These are phyloP conservation scores for Triplophysa rosa DNA, from an alignment of 2,113 vertebrate genomes.

Conservation along the genomic window DNA sequence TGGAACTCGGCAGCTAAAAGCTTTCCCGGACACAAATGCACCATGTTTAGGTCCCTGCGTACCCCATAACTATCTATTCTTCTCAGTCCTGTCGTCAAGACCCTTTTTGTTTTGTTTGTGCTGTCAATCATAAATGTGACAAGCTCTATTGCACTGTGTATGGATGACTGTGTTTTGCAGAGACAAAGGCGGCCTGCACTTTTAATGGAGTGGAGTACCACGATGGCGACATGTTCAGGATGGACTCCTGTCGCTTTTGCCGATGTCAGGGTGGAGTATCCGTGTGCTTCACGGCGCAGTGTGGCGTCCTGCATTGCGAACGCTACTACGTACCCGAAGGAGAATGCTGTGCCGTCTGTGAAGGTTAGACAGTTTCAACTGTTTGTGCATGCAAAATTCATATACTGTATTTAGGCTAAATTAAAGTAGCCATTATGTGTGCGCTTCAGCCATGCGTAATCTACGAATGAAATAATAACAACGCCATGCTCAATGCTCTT, in stretches of 20 bases:
- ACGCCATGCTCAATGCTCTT: too few relatives aligned
- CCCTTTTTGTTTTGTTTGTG: slow-evolving; percentile 13
- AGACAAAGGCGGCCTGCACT: slow-evolving; percentile 84
- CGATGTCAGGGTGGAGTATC: slow-evolving; percentile 87
- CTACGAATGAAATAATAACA: too few relatives aligned
- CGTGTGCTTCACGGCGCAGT: slow-evolving; percentile 86
- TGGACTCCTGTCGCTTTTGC: slow-evolving; percentile 88
- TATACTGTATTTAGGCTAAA: too few relatives aligned
- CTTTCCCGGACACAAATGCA: slow-evolving; percentile 15
- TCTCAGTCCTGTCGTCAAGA: slow-evolving; percentile 1
- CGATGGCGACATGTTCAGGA: slow-evolving; percentile 86
- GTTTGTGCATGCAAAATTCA: too few relatives aligned
- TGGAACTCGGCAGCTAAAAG: slow-evolving; percentile 42
- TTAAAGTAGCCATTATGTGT: too few relatives aligned
- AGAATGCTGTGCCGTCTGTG: slow-evolving; percentile 88
- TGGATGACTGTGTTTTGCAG: slow-evolving; percentile 64
- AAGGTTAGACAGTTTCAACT: slow-evolving; percentile 71
- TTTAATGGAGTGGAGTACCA: slow-evolving; percentile 83
- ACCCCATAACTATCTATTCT: slow-evolving; percentile 27
- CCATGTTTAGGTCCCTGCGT: slow-evolving; percentile 16
- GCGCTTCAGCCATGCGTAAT: too few relatives aligned
- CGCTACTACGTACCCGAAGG: slow-evolving; percentile 85
- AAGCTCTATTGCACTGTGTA: slow-evolving; percentile 4
- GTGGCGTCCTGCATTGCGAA: slow-evolving; percentile 83
- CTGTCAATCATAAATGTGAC: neutral